Evolutionary conservation across 2,113 vertebrate genomes (phyloP), one percentile per base, ranked within the genome.

Genomic region (Phaethornis superciliosus): DNA sequence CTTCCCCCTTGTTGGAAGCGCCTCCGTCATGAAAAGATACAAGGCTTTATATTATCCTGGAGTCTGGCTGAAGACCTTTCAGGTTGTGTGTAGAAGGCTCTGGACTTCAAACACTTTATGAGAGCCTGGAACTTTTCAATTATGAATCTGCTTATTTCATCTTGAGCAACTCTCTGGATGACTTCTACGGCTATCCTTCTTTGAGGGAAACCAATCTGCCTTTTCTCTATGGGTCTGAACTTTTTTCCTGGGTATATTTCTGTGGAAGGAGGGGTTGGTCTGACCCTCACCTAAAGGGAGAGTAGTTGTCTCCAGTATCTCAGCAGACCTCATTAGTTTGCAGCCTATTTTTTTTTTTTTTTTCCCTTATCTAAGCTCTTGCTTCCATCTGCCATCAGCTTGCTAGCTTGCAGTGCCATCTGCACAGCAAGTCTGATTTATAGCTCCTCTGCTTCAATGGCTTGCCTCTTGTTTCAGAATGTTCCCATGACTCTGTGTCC

Each of bases 371-470:
- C 78, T 82, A 80, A 85, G 81, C 93, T 79, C 74, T 82, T 8
- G 2, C 67, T 97, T 88, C 95, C 96, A 95, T 97, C 97, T 98
- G 97, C 94, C 81, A 75, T 92, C 95, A 68, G 68, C 91, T 69
- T 40, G 3, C 62, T 92, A 85, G 85, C 87, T 93, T 40, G 32
- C 89, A 28, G 64, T 96, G 90, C 97, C 97, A 95, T 97, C 97
- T 98, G 95, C 90, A 91, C 79, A 80, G 81, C 85, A 33, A 81
- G 56, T 40, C 65, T 74, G 55, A 96, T 95, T 94, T 92, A 67
- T 75, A 96, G 82, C 86, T 92, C 72, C 82, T 86, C 51, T 24
- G 15, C 89, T 97, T 76, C 44, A 24, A 7, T 83, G 89, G 69
- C 23, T 44, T 16, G 33, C 91, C 85, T 96, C 82, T 89, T n/a